These are phyloP conservation scores for Sarcophaga peregrina DNA, from an alignment of 1,140 invertebrate species.

Conservation along the genomic window DNA sequence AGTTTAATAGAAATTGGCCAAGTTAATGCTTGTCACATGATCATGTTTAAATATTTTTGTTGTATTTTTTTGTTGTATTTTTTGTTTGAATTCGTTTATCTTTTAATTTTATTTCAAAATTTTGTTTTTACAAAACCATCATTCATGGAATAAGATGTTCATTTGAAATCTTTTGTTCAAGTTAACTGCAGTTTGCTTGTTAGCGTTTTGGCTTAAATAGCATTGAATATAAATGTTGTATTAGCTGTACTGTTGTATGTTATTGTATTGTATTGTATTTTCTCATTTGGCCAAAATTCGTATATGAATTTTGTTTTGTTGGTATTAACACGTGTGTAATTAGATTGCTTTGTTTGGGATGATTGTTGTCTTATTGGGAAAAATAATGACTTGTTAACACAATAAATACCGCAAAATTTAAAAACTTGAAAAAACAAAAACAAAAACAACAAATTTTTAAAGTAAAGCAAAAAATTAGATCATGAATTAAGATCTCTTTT, in stretches of 20 bases:
- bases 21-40: constrained; percentile 16
- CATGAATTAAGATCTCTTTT: too few species aligned
- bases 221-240: background rate
- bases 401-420: constrained; percentile 25
- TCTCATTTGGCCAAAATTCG: too few species aligned
- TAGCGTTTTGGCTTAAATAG: background rate
- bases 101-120: too few species aligned
- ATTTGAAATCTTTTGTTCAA: constrained; percentile 1
- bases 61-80: too few species aligned
- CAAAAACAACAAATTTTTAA: background rate
- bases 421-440: background rate
- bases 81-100: too few species aligned
- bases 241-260: too few species aligned
- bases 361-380: background rate
- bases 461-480: too few species aligned
- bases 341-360: background rate
- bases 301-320: background rate
- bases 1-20: background rate
- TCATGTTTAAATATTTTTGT: background rate
- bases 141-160: background rate
- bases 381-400: constrained; percentile 1
- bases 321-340: constrained; percentile 9
- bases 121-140: background rate
- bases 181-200: background rate
- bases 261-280: too few species aligned